Conservation (phyloP, 1,140 invertebrate species). For the Goniozus legneri region DNA sequence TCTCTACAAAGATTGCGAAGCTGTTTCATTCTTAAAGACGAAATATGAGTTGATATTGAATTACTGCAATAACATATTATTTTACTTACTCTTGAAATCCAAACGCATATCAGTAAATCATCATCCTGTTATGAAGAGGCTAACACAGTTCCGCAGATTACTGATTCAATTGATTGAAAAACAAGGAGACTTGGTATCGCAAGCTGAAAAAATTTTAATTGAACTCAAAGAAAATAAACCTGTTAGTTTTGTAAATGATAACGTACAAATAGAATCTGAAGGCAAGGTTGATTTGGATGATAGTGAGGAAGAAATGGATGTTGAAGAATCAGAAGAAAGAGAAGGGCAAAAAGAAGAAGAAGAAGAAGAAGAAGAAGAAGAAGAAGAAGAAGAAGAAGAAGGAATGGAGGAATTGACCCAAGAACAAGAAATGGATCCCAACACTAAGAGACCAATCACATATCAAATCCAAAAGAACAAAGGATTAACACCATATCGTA, state of each 20-base stretch:
- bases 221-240: conserved; percentile 30
- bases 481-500: conserved; percentile 82
- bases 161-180: conserved; percentile 68
- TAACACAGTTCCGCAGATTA: conserved; percentile 76
- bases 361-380: conserved; percentile 10
- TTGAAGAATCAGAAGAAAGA: background rate
- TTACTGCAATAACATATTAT: conserved; percentile 82
- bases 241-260: conserved; percentile 30
- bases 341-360: conserved; percentile 11
- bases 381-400: conserved; percentile 6
- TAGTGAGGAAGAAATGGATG: conserved; percentile 12
- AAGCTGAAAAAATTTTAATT: conserved; percentile 45
- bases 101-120: conserved; percentile 66
- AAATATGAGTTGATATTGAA: conserved; percentile 72
- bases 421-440: conserved; percentile 18
- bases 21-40: conserved; percentile 65
- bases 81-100: conserved; percentile 80
- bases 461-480: conserved; percentile 95
- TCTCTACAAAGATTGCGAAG: conserved; percentile 56
- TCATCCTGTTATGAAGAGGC: conserved; percentile 82
- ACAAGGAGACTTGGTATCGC: conserved; percentile 59
- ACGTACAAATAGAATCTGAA: conserved; percentile 41
- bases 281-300: conserved; percentile 35
- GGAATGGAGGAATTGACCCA: conserved; percentile 28
- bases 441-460: conserved; percentile 76